Evolutionary conservation across 2,797 vertebrate species (phyloP), one percentile per base, ranked within the genome.

Genomic region (Dendrocincla fuliginosa): DNA sequence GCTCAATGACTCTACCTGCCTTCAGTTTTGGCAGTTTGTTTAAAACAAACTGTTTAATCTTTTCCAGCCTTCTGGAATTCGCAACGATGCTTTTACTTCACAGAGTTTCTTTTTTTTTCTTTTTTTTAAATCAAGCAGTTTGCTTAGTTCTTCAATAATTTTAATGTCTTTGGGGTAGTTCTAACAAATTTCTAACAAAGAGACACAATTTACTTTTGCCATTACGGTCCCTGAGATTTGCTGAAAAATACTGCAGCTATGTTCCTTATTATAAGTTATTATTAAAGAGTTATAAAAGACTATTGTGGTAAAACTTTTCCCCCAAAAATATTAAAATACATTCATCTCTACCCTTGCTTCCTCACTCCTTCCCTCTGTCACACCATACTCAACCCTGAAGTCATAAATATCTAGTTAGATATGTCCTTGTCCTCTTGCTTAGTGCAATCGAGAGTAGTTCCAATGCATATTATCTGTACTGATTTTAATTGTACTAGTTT

Each of bases 401-500:
- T 71, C 89, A 86, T 84, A 96, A 92, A 77, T 76, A 57, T 30
- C 80, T 88, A 55, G 83, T 95, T 90, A 89, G 33, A 75, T 95
- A 95, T 93, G 67, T 89, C 67, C 61, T 73, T 41, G 27, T 84
- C 39, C 80, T 87, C 16, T 95, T 95, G 44, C 53, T 69, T 91
- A 84, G 55, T 76, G 44, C 30, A 32, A 42, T 93, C 11, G 22
- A 41, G 35, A 24, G 19, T 60, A 59, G 53, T 95, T 95, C 87
- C 50, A 87, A 76, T 87, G 42, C 28, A 33, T 86, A 79, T 84
- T 95, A 96, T 96, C 69, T 92, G 32, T 92, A 65, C 69, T 89
- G 89, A 85, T 61, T 95, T 97, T 96, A 95, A 94, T 94, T 63
- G n/a, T 87, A 60, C 33, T 22, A 23, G 30, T 96, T 96, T 97